These are phyloP conservation scores for Cephus runcator DNA, from an alignment of 2,888 invertebrate species.

Conservation along the genomic window DNA sequence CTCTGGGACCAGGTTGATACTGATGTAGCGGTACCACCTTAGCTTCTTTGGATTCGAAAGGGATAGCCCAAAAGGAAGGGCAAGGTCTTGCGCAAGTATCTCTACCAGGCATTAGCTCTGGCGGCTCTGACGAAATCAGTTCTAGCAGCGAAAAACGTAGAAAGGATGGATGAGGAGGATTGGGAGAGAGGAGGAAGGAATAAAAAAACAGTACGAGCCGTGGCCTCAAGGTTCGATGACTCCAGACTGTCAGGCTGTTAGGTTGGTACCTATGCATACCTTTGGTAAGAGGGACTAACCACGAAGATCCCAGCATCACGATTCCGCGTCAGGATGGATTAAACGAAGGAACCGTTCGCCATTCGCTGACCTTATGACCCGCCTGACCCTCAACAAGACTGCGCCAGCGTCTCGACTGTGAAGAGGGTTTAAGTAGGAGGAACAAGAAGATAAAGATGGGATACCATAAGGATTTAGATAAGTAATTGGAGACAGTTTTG, in stretches of 20 bases:
- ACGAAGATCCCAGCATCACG: background rate
- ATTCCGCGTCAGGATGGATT: background rate
- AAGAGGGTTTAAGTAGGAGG: background rate
- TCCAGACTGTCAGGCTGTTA: background rate
- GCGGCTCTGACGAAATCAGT: background rate
- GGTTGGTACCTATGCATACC: background rate
- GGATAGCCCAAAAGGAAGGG: background rate
- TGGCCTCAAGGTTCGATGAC: background rate
- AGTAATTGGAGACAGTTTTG: background rate
- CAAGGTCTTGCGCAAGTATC: background rate
- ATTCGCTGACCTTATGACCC: background rate
- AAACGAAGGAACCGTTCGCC: background rate
- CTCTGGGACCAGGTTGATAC: background rate
- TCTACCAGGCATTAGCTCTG: background rate
- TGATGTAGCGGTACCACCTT: background rate
- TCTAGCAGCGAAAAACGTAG: background rate
- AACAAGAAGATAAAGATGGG: background rate
- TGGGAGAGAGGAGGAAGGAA: background rate
- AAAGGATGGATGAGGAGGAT: background rate
- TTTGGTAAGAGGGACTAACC: background rate
- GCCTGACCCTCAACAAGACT: background rate
- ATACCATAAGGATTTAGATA: background rate
- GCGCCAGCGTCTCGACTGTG: background rate
- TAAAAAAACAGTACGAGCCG: background rate
- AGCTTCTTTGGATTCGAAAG: background rate